Evolutionary conservation across 1,140 invertebrate genomes (phyloP), one percentile per base, ranked within the genome.

Genomic region (Drosophila nasuta): DNA sequence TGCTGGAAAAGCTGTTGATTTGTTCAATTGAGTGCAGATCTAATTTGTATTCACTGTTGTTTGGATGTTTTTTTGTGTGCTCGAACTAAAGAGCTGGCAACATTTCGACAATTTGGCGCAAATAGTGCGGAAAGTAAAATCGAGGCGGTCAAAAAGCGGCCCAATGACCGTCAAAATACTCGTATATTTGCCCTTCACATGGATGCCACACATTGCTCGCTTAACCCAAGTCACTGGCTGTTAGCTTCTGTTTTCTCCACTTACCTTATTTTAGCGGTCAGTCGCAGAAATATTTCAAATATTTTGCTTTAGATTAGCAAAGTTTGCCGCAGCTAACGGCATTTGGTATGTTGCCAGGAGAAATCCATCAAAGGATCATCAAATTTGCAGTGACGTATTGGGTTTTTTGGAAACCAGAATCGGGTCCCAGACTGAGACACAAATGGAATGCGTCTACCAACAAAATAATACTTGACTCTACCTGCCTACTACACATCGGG

Each of bases 351-450:
- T 17, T 28, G 33, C 7, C 63, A 43, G 38, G 20, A 62, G 85
- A 83, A 71, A 88, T 88, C 85, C 83, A 89, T 88, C 83, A 88
- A 89, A 69, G 81, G 85, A 89, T 88, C 83, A 83, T 88, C 77
- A 88, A 88, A 83, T 80, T 62, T 70, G 59, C 49, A 64, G 83
- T 83, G 83, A 89, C 83, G 82, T 85, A 86, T 86, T 83, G 69
- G 66, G 65, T 75, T 74, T 77, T 58, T 58, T 10, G n/a, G 10
- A 25, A 45, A 43, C 20, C 49, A 48, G 49, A 69, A 49, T 57
- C 20, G 30, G 15, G 66, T 46, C 41, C 33, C 60, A 62, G 65
- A 41, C 68, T 38, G 59, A 20, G 13, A 15, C 25, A n/a, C 35
- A 20, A 56, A 56, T 15, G 79, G 77, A 87, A 87, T 79, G 76